phyloP scores from a whole-genome alignment of 2,888 invertebrate species.

The Drosophila mulleri region DNA sequence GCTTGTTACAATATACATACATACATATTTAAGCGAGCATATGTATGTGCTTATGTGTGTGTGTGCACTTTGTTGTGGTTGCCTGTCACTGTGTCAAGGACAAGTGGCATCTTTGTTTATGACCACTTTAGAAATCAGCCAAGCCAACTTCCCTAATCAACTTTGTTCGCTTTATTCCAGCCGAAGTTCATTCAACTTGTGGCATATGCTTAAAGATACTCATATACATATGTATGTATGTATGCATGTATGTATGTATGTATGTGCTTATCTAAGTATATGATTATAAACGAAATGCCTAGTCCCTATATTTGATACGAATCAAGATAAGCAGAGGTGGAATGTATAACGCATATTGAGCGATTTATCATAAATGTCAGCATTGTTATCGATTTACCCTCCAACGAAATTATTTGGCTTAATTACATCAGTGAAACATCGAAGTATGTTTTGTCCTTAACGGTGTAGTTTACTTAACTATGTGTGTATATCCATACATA shows the following conservation, averaged over 20 bases:
- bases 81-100: conserved; percentile 76
- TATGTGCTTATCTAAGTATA: background rate
- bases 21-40: conserved; percentile 13
- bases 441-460: background rate
- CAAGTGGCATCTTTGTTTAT: conserved; percentile 75
- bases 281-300: conserved; percentile 1
- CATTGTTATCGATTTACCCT: conserved; percentile 20
- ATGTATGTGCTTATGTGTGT: background rate
- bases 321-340: conserved; percentile 21
- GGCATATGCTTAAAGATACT: background rate
- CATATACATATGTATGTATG: background rate
- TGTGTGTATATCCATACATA: background rate
- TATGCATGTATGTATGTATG: conserved; percentile 1
- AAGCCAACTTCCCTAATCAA: conserved; percentile 62
- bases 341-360: conserved; percentile 1
- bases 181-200: conserved; percentile 59
- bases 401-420: background rate
- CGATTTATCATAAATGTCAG: conserved; percentile 26
- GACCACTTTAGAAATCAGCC: conserved; percentile 63
- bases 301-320: background rate
- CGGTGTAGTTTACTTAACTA: background rate
- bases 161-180: conserved; percentile 28
- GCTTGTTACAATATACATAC: conserved; percentile 46
- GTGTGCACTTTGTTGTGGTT: conserved; percentile 39
- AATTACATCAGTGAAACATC: conserved; percentile 1